Conservation (phyloP, 2,888 invertebrate genomes). For the Drosophila ochracea region DNA sequence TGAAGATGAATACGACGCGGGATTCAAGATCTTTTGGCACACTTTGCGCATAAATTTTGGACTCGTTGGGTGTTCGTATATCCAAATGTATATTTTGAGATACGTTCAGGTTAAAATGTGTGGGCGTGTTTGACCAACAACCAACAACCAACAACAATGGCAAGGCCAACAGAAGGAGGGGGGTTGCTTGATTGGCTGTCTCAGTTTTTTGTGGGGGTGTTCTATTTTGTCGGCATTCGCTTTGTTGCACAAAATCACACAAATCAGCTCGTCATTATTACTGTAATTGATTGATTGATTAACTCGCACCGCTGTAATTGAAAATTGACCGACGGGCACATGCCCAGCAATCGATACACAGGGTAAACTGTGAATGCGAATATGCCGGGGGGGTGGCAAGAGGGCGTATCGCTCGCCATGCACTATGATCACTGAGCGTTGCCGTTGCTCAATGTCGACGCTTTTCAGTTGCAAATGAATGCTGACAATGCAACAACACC, state of each 20-base stretch:
- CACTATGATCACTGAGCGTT: constrained; percentile 31
- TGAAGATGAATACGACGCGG: constrained; percentile 21
- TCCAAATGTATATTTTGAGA: background rate
- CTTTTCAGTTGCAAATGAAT: constrained; percentile 70
- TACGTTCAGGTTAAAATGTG: background rate
- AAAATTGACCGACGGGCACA: constrained; percentile 63
- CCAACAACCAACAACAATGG: background rate
- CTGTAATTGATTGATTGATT: constrained; percentile 80
- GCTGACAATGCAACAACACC: constrained; percentile 66
- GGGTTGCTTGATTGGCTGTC: background rate
- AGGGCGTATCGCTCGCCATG: constrained; percentile 58
- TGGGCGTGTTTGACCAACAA: constrained; percentile 13
- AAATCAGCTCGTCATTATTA: constrained; percentile 71
- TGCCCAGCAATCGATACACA: constrained; percentile 28
- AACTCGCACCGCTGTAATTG: constrained; percentile 70
- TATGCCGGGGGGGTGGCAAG: background rate
- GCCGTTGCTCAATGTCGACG: constrained; percentile 60
- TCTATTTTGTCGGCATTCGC: constrained; percentile 49
- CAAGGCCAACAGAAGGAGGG: constrained; percentile 1
- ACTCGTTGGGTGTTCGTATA: constrained; percentile 20
- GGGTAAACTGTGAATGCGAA: too few species aligned
- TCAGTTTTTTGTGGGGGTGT: background rate
- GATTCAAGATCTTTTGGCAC: constrained; percentile 59
- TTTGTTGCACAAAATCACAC: constrained; percentile 55
- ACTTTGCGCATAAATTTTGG: constrained; percentile 69